Evolutionary conservation across 2,888 invertebrate genomes (phyloP).

Genomic region (Tipula confusa): DNA sequence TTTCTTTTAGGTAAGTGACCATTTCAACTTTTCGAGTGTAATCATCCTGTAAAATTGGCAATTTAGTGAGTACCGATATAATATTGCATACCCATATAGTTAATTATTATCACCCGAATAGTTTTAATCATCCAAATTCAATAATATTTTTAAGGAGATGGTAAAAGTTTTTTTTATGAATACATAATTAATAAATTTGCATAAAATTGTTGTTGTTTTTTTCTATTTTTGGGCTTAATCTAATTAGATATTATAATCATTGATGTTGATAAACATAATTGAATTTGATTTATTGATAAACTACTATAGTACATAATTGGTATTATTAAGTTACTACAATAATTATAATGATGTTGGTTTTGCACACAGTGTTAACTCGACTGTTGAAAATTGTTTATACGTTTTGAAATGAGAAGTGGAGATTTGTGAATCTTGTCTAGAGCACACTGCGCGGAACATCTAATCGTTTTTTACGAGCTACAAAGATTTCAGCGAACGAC

Average conservation of each 20-base stretch:
- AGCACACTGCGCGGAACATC: no score
- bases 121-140: background rate
- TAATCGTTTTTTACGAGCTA: no score
- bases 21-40: background rate
- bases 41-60: no score
- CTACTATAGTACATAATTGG: background rate
- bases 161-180: no score
- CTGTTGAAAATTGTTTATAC: no score
- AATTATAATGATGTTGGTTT: background rate
- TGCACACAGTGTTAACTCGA: no score
- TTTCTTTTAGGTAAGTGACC: background rate
- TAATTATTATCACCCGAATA: no score
- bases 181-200: background rate
- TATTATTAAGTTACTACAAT: background rate
- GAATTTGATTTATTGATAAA: background rate
- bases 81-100: no score
- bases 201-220: background rate
- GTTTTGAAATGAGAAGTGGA: no score
- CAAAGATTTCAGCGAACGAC: no score
- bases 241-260: background rate
- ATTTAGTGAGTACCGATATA: background rate
- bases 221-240: background rate
- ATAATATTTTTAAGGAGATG: no score
- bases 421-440: no score
- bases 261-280: background rate